Base-by-base conservation (phyloP, 37 sponge, comb jelly and placozoan genomes). In the Ianthella basta region DNA sequence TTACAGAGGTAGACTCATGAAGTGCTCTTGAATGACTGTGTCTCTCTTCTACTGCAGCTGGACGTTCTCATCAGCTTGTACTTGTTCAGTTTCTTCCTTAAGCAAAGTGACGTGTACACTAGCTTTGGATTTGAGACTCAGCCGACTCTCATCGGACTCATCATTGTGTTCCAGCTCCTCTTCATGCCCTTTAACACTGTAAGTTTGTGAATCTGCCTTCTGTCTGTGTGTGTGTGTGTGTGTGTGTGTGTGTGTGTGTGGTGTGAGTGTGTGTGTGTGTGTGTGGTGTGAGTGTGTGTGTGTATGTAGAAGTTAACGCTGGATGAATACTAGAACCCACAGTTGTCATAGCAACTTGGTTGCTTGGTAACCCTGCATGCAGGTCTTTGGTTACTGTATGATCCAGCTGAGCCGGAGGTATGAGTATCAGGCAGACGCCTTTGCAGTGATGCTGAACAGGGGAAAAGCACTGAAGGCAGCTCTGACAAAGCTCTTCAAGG, bases 351-450 rank as follows among this genome's bases (percentile, higher is more conserved):
- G 0, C 4, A 67, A 24, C 20, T 32, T 81, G 1, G 23, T 54
- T 80, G 27, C 65, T 55, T 60, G 30, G 40, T 23, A 25, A 54
- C 20, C 35, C 39, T 24, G 15, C 30, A 10, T 50, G 27, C 83
- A 92, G 88, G 80, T 95, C 30, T 66, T 96, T 38, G 64, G 73
- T 0, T 94, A 94, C 54, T 54, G 89, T 8, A 86, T 94, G 64
- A 86, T 85, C 32, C 92, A 91, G 84, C 44, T 96, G 40, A 87
- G 73, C 0, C 60, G 99, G 15, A 87, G 87, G 50, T 98, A 90
- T 88, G 99, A 98, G 87, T 98, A 92, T 77, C 93, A 96, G 68
- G 99, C 99, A 16, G 99, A 98, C 77, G 64, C 50, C 19, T 98
- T 92, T 98, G 99, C 99, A n/a, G 59, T 30, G 24, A 39, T 81